Conservation (phyloP, 2,113 vertebrate species). For the Rhipidura dahli region DNA sequence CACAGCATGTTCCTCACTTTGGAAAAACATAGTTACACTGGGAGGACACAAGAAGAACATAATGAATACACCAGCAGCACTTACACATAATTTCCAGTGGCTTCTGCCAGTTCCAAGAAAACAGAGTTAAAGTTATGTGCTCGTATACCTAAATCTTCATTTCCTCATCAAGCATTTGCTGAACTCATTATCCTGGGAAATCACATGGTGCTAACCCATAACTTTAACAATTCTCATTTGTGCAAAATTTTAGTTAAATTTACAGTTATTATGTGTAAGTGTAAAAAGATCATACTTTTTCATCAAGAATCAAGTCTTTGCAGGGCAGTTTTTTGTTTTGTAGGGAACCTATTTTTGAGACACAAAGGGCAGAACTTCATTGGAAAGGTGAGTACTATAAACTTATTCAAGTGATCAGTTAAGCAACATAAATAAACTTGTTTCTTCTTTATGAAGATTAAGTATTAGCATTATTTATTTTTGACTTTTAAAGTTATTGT, state of each 20-base stretch:
- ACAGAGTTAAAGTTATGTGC: not conserved
- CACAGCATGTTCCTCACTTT: not conserved
- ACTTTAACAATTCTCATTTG: not conserved
- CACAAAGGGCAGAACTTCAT: not conserved
- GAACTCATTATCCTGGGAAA: constrained; percentile 19
- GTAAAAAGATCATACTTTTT: not conserved
- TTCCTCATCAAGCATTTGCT: constrained; percentile 59
- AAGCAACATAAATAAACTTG: not conserved
- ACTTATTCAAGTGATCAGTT: not conserved
- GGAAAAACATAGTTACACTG: not conserved
- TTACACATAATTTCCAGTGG: constrained; percentile 49
- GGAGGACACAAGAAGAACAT: not conserved
- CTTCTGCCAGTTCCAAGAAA: constrained; percentile 41
- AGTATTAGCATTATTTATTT: not conserved
- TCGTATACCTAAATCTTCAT: not conserved
- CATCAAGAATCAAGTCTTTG: not conserved
- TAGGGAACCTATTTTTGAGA: not conserved
- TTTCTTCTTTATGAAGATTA: not conserved
- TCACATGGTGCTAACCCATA: not conserved
- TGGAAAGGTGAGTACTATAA: not conserved
- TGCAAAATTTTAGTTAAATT: not conserved
- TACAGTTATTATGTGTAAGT: not conserved
- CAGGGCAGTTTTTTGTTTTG: not conserved
- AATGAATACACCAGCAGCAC: constrained; percentile 33
- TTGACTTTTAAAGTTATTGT: not conserved